A percentile compares a stretch with the other conserved stretches of the same genome.
phyloP scores from a whole-genome alignment of 2,888 invertebrate species.

The Griposia aprilina region DNA sequence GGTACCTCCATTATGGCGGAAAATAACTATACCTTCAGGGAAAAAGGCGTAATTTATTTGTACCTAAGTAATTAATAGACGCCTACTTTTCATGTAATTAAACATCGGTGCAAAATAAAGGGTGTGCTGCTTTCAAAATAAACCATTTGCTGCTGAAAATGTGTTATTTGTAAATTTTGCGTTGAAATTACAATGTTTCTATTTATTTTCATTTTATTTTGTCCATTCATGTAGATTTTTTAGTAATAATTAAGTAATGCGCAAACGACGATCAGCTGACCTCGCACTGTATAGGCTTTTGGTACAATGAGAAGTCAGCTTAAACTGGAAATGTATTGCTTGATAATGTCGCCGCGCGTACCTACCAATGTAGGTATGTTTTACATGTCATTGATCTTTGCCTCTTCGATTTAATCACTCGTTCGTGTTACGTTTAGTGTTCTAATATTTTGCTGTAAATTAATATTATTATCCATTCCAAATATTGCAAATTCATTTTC shows the following conservation, averaged over 20 bases:
- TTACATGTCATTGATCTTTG: conserved; percentile 3
- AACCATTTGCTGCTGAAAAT: not conserved
- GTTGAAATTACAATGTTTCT: not conserved
- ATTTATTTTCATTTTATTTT: not conserved
- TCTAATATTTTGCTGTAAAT: too few relatives aligned
- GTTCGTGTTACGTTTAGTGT: not conserved
- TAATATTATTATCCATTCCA: too few relatives aligned
- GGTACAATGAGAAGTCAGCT: too few relatives aligned
- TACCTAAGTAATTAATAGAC: conserved; percentile 14
- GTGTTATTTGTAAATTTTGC: not conserved
- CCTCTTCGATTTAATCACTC: not conserved
- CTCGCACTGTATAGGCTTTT: too few relatives aligned
- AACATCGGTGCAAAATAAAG: not conserved
- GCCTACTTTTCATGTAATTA: not conserved
- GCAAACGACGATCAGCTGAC: too few relatives aligned
- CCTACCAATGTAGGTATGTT: too few relatives aligned
- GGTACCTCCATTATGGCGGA: not conserved
- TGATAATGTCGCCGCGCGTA: too few relatives aligned
- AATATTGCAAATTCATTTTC: not conserved
- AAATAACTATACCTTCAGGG: not conserved
- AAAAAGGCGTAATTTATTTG: not conserved
- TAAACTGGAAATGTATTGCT: too few relatives aligned
- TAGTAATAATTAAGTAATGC: too few relatives aligned
- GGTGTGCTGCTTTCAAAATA: conserved; percentile 11
- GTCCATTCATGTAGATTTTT: not conserved